A percentile compares a stretch with the other conserved stretches of the same genome.
These are phyloP conservation scores for Anhinga rufa DNA, from an alignment of 2,113 vertebrate species.

Conservation along the genomic window DNA sequence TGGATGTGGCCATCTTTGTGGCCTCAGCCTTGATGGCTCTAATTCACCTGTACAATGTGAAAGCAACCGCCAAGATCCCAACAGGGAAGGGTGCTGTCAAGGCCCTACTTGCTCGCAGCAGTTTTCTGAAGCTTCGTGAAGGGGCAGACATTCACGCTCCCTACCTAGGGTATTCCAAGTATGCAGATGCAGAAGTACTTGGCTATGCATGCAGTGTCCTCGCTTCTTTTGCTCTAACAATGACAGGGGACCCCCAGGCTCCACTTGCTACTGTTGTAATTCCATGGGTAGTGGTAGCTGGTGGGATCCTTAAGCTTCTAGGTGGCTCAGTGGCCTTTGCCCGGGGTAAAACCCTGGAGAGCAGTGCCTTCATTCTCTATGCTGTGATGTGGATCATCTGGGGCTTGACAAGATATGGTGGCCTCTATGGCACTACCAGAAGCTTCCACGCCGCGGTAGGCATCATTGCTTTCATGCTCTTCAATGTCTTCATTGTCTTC, in stretches of 20 bases:
- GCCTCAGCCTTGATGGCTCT: conserved; percentile 72
- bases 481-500: conserved; percentile 78
- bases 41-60: conserved; percentile 70
- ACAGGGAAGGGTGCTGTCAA: conserved; percentile 66
- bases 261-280: conserved; percentile 74
- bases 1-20: conserved; percentile 79
- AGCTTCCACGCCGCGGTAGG: conserved; percentile 77
- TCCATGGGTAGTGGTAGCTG: conserved; percentile 84
- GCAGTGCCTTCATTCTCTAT: conserved; percentile 82
- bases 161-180: conserved; percentile 84
- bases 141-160: conserved; percentile 72
- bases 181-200: conserved; percentile 81
- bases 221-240: conserved; percentile 79
- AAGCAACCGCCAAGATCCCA: conserved; percentile 53
- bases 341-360: conserved; percentile 87
- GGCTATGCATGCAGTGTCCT: conserved; percentile 79
- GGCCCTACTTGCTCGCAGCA: conserved; percentile 54
- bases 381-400: conserved; percentile 86
- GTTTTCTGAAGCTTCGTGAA: conserved; percentile 64
- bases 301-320: conserved; percentile 77
- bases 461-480: conserved; percentile 81
- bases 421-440: conserved; percentile 71
- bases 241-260: conserved; percentile 46
- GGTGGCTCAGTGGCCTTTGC: conserved; percentile 80
- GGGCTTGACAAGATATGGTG: conserved; percentile 78